phyloP scores from a whole-genome alignment of 2,797 vertebrate species.

The Chloroceryle amazona region DNA sequence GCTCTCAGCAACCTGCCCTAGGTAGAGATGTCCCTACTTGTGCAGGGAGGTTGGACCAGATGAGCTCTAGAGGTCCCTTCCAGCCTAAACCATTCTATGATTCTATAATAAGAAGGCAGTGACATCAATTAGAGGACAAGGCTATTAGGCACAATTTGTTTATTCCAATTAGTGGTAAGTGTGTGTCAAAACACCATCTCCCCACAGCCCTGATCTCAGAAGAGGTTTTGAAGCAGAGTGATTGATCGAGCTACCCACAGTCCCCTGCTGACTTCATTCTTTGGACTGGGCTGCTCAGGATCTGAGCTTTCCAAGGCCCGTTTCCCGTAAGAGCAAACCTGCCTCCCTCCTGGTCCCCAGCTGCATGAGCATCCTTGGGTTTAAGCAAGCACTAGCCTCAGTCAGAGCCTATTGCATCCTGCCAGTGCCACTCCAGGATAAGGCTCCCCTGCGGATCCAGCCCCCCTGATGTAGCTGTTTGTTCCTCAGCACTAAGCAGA shows the following conservation, averaged over 20 bases:
- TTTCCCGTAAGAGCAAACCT: neutral
- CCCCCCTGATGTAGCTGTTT: neutral
- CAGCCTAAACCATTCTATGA: too few species aligned
- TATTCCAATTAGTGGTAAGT: constrained; percentile 24
- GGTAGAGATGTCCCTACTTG: too few species aligned
- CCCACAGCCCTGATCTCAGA: neutral
- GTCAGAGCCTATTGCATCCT: rapidly evolving
- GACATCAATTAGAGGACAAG: constrained; percentile 5
- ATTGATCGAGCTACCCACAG: neutral
- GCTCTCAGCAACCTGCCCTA: too few species aligned
- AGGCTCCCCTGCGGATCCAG: rapidly evolving
- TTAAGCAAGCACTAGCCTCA: rapidly evolving
- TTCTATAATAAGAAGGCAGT: neutral
- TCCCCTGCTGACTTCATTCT: neutral
- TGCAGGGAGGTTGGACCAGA: too few species aligned
- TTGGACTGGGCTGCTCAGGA: neutral
- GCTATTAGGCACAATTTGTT: neutral
- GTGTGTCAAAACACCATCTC: neutral
- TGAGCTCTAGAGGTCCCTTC: too few species aligned
- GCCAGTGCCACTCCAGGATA: rapidly evolving
- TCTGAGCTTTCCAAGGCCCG: neutral
- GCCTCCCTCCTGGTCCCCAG: neutral
- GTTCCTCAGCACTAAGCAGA: neutral
- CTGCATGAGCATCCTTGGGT: neutral
- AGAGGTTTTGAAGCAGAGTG: neutral